Percentiles rank a stretch among this genome's conserved stretches.
Conservation (phyloP, 2,797 vertebrate genomes). For the Streptopelia turtur region DNA sequence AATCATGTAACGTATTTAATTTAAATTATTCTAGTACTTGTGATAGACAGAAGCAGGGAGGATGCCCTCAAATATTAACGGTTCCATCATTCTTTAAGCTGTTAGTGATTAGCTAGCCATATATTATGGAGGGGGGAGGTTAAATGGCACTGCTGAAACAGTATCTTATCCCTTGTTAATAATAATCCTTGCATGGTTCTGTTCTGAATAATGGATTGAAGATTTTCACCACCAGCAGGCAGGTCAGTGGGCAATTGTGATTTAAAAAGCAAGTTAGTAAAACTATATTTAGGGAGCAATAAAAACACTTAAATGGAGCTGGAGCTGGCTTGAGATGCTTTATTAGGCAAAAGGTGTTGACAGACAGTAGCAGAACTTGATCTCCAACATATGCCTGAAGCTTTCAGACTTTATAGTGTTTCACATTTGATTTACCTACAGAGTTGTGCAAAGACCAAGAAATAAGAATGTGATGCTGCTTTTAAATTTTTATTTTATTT, state of each 20-base stretch:
- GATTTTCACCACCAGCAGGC: background rate
- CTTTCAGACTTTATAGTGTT: background rate
- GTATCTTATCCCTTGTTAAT: conserved; percentile 26
- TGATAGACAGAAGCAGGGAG: background rate
- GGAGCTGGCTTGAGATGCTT: background rate
- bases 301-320: background rate
- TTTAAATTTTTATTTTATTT: background rate
- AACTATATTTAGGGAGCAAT: background rate
- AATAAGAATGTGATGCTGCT: background rate
- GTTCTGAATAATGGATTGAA: conserved; percentile 11
- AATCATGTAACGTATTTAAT: conserved; percentile 21
- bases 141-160: background rate
- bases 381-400: background rate
- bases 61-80: conserved; percentile 37
- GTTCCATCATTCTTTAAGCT: conserved; percentile 16
- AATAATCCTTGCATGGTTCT: background rate
- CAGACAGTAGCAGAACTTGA: background rate
- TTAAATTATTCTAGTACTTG: background rate
- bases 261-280: conserved; percentile 2
- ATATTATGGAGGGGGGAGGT: background rate
- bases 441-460: background rate
- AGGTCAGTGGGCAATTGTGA: background rate
- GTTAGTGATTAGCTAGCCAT: conserved; percentile 21
- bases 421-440: background rate
- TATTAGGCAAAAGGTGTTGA: background rate